These are phyloP conservation scores for Scatophagus argus DNA, from an alignment of 2,113 vertebrate species.

Conservation along the genomic window DNA sequence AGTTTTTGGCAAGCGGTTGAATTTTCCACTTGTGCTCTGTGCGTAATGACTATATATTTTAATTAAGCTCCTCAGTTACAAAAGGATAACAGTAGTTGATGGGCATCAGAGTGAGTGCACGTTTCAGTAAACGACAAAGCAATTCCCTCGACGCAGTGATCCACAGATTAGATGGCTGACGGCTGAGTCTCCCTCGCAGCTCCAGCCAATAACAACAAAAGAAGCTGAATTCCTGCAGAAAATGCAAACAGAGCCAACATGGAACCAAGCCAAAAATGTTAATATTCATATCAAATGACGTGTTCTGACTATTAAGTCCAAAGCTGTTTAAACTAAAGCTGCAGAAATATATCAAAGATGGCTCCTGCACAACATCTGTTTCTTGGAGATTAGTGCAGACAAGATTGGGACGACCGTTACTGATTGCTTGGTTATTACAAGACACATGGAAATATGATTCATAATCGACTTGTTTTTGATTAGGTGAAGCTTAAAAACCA, in stretches of 20 bases:
- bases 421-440: conserved; percentile 26
- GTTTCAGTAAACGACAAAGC: conserved; percentile 33
- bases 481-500: conserved; percentile 38
- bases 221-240: conserved; percentile 44
- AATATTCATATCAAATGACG: conserved; percentile 20
- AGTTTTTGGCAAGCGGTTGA: neutral
- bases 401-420: neutral
- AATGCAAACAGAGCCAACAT: conserved; percentile 8
- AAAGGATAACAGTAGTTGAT: conserved; percentile 35
- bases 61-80: conserved; percentile 28
- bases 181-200: conserved; percentile 31
- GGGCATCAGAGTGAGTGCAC: conserved; percentile 29
- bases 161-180: conserved; percentile 42
- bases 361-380: neutral
- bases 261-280: conserved; percentile 16
- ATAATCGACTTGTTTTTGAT: conserved; percentile 45
- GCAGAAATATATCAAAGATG: neutral
- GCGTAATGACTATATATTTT: conserved; percentile 18
- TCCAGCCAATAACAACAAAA: conserved; percentile 24
- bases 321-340: neutral
- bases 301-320: neutral
- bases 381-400: conserved; percentile 21
- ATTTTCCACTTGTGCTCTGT: neutral
- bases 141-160: conserved; percentile 24
- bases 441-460: conserved; percentile 53